Percentiles rank a stretch among this genome's conserved stretches.
Evolutionary conservation across 2,888 invertebrate species (phyloP).

Genomic region (Onthophagus sagittarius): DNA sequence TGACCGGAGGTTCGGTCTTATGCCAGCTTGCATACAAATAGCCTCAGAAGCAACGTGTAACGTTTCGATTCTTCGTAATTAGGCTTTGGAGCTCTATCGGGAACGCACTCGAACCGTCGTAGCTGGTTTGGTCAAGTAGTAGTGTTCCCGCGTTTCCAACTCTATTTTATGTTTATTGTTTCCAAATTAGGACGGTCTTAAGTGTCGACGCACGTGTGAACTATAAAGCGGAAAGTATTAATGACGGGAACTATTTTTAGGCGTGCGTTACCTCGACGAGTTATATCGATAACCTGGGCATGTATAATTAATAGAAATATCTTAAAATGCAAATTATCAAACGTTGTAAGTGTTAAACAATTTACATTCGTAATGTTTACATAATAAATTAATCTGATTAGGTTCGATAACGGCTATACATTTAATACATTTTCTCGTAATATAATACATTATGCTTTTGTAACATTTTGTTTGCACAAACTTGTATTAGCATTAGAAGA

Average conservation of each 20-base stretch:
- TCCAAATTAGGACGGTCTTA: conserved; percentile 6
- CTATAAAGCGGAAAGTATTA: conserved; percentile 7
- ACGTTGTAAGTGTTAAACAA: neutral
- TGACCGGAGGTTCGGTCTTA: neutral
- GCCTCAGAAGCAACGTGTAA: neutral
- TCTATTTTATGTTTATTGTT: conserved; percentile 4
- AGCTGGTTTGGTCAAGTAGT: neutral
- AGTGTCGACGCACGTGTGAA: conserved; percentile 1
- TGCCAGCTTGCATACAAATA: neutral
- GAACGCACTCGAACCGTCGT: neutral
- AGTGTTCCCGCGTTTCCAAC: neutral
- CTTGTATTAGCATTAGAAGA: too few relatives aligned
- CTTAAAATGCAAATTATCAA: neutral
- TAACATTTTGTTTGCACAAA: too few relatives aligned
- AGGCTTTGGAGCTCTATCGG: neutral
- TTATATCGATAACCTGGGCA: neutral
- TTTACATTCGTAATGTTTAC: neutral
- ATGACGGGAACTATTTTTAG: neutral
- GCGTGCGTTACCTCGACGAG: neutral
- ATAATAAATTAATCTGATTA: neutral
- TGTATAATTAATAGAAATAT: neutral
- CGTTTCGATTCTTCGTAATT: conserved; percentile 4
- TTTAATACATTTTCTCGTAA: too few relatives aligned
- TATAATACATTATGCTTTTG: too few relatives aligned
- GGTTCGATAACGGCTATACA: too few relatives aligned